Evolutionary conservation across 2,888 invertebrate genomes (phyloP).

Genomic region (Tenthredo notha): DNA sequence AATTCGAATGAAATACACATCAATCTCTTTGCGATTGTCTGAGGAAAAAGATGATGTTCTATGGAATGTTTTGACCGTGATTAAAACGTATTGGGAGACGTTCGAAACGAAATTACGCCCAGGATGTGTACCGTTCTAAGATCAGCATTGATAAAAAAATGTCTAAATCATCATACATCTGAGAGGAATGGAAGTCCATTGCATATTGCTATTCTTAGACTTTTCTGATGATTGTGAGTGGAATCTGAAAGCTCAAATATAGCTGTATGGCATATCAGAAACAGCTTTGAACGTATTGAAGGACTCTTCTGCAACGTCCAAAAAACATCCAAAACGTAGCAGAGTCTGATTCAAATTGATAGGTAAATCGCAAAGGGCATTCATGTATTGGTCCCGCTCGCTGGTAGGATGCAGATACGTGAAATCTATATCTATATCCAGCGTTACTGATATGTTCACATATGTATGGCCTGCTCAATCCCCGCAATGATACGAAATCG

Average conservation of each 20-base stretch:
- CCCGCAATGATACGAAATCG: slow-evolving; percentile 8
- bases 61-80: not conserved
- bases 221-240: not conserved
- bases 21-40: not conserved
- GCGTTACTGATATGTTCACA: not conserved
- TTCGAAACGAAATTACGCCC: no score
- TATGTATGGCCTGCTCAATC: slow-evolving; percentile 3
- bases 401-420: not conserved
- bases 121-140: no score
- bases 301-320: not conserved
- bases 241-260: not conserved
- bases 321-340: not conserved
- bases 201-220: not conserved
- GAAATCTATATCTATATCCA: not conserved
- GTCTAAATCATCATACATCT: no score
- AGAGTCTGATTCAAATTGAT: not conserved
- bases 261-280: not conserved
- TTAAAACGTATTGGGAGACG: not conserved
- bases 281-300: not conserved
- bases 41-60: not conserved
- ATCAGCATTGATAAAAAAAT: not conserved
- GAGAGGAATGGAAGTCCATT: not conserved
- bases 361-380: not conserved
- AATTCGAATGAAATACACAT: not conserved
- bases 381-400: not conserved